phyloP scores from a whole-genome alignment of 2,797 vertebrate genomes.

The Urocyon cinereoargenteus region DNA sequence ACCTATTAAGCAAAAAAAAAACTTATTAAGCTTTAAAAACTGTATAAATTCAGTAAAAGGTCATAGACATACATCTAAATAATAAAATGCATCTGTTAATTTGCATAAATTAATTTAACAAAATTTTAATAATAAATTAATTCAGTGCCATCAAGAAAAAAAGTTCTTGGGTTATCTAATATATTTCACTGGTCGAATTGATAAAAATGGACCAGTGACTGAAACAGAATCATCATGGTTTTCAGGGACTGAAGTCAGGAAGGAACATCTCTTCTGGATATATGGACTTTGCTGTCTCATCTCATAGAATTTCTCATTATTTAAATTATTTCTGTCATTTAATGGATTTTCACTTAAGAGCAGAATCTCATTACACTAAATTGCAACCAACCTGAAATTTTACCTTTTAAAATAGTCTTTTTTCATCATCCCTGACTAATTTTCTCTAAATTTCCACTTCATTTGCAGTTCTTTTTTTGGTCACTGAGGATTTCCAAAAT shows the following conservation, averaged over 20 bases:
- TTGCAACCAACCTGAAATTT: slow-evolving; percentile 62
- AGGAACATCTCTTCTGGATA: neutral
- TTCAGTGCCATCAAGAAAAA: neutral
- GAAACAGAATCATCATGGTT: slow-evolving; percentile 1
- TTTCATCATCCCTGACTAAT: slow-evolving; percentile 65
- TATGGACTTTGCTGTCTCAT: slow-evolving; percentile 60
- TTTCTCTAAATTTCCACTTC: slow-evolving; percentile 72
- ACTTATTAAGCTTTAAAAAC: neutral
- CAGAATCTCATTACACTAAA: slow-evolving; percentile 79
- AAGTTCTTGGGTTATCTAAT: neutral
- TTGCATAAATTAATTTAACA: neutral
- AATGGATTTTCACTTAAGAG: slow-evolving; percentile 73
- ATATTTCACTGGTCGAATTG: neutral
- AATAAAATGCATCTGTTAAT: neutral
- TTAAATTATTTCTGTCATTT: slow-evolving; percentile 76
- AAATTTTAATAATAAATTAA: slow-evolving; percentile 3
- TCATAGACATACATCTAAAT: neutral
- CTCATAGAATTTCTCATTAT: slow-evolving; percentile 73
- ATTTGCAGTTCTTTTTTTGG: slow-evolving; percentile 71
- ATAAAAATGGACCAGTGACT: neutral
- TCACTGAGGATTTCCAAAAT: slow-evolving; percentile 40
- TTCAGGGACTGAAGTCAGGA: slow-evolving; percentile 23
- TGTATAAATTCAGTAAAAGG: neutral
- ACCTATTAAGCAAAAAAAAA: neutral
- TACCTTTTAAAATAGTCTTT: slow-evolving; percentile 74